A percentile compares a stretch with the other conserved stretches of the same genome.
phyloP scores from a whole-genome alignment of 2,113 vertebrate species.

The Papio anubis region DNA sequence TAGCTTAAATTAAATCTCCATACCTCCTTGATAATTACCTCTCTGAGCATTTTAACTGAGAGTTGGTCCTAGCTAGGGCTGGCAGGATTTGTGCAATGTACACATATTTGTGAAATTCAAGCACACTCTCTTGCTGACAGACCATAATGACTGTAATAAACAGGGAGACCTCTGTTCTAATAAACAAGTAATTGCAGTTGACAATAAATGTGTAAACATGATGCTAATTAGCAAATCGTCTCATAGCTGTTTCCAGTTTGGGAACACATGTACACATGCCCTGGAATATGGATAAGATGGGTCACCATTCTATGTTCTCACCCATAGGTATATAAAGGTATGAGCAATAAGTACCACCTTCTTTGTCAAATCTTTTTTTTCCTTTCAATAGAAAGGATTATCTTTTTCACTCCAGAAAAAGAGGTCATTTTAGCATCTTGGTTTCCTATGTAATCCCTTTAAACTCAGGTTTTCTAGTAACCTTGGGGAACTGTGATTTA shows the following conservation, averaged over 20 bases:
- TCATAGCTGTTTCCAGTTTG: not conserved
- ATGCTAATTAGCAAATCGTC: conserved; percentile 47
- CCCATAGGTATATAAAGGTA: not conserved
- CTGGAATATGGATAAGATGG: not conserved
- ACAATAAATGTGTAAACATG: conserved; percentile 61
- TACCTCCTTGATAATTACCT: conserved; percentile 14
- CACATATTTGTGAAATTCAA: conserved; percentile 59
- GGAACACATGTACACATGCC: not conserved
- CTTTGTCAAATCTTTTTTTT: not conserved
- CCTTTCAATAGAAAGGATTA: not conserved
- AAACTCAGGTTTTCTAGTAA: conserved; percentile 32
- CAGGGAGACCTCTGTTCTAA: conserved; percentile 53
- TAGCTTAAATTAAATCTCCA: not conserved
- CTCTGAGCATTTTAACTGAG: conserved; percentile 29
- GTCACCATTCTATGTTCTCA: not conserved
- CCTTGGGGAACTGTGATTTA: not conserved
- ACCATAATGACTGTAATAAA: conserved; percentile 56
- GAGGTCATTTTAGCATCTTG: conserved; percentile 1
- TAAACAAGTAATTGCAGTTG: conserved; percentile 69
- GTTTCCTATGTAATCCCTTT: conserved; percentile 35
- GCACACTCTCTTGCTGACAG: conserved; percentile 57
- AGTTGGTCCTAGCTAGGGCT: not conserved
- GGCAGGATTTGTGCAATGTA: conserved; percentile 34
- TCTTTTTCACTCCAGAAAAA: conserved; percentile 37
- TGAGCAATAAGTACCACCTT: not conserved